Base-by-base conservation (phyloP, 1,140 invertebrate genomes). In the Drosophila subpulchrella region DNA sequence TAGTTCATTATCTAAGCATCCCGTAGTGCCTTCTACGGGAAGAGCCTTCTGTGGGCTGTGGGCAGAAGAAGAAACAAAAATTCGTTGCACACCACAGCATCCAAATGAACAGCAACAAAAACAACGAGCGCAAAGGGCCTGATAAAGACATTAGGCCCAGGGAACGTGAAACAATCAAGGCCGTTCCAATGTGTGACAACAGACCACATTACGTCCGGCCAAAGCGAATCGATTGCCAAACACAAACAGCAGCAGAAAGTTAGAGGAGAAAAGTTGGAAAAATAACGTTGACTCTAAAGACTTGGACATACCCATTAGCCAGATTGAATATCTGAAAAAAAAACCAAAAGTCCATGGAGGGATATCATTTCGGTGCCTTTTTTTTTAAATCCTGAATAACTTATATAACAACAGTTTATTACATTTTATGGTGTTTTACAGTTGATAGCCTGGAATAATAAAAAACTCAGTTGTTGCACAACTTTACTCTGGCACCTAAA, bases 221-320 rank as follows among this genome's bases (percentile, higher is more conserved):
- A 89, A 66, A 89, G 48, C 83, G 83, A 86, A 86, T 86, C 72
- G 67, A 86, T 89, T 86, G 71, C 59, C 58, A 60, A 70, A 68
- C 63, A 77, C 38, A 62, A 59, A 55, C 55, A 53, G 47, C 39
- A 56, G 42, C 17, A 30, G 36, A 72, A 54, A 70, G 39, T 20
- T 8, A 38, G 57, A 57, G 72, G 54, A 17, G 39, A 32, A 62
- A 34, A 44, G 44, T 46, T 15, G 46, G 38, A 44, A 57, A 24
- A 58, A 57, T 7, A 32, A 0, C 6, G 30, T 46, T 46, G 32
- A 13, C 54, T n/a, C 15, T 17, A 11, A 13, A 17, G 51, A 70
- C 67, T 56, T 20, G 17, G n/a, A 1, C 0, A 39, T 71, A 71
- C 67, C 27, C n/a, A 17, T 20, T 50, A 47, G 3, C 8, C 7